Evolutionary conservation across 2,888 invertebrate genomes (phyloP).

Genomic region (Eulithis prunata): DNA sequence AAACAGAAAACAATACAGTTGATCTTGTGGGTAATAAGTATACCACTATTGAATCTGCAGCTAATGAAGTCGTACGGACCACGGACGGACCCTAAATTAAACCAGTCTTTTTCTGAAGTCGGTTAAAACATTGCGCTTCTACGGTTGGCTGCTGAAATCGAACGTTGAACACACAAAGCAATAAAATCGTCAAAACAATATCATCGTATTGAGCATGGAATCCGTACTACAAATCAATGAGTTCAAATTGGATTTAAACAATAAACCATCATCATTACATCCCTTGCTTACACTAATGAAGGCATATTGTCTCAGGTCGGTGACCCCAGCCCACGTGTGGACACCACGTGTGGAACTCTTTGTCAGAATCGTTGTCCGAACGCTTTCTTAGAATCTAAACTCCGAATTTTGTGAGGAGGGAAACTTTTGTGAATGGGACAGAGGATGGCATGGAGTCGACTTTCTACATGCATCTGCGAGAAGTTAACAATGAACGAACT

Average conservation of each 20-base stretch:
- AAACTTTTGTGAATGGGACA: constrained; percentile 50
- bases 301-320: constrained; percentile 69
- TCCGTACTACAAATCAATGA: constrained; percentile 20
- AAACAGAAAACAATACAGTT: no score
- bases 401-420: constrained; percentile 70
- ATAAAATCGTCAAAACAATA: constrained; percentile 14
- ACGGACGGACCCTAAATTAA: no score
- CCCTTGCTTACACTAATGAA: constrained; percentile 47
- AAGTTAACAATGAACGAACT: no score
- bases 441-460: constrained; percentile 40
- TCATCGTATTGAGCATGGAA: constrained; percentile 29
- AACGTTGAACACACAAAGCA: background rate
- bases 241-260: constrained; percentile 40
- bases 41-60: no score
- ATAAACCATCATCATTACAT: constrained; percentile 42
- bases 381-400: constrained; percentile 66
- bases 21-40: no score
- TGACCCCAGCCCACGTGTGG: constrained; percentile 74
- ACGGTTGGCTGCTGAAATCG: background rate
- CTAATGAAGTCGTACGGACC: no score
- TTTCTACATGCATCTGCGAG: no score
- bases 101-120: no score
- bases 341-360: constrained; percentile 70
- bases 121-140: no score
- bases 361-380: constrained; percentile 68